Evolutionary conservation across 1,140 invertebrate species (phyloP).

Genomic region (Tetraneura akinire): DNA sequence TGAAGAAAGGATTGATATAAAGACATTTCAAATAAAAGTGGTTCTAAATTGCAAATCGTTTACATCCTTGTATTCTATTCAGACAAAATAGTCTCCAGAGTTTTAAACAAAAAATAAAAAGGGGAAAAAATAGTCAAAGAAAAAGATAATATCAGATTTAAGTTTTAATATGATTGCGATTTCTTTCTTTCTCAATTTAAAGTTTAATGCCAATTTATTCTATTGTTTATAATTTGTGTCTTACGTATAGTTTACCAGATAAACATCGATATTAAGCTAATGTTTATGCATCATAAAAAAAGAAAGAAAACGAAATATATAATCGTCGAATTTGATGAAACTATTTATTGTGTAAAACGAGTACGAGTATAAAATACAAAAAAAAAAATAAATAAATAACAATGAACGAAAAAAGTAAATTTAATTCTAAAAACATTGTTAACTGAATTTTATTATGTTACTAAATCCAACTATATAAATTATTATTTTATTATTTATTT

Average conservation of each 20-base stretch:
- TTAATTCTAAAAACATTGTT: too few species aligned
- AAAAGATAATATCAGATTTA: conserved; percentile 28
- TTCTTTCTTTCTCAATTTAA: conserved; percentile 17
- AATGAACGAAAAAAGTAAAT: too few species aligned
- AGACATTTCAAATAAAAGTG: conserved; percentile 26
- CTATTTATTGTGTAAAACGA: too few species aligned
- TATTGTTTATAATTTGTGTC: conserved; percentile 37
- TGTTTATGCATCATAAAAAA: not conserved
- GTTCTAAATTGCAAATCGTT: conserved; percentile 28
- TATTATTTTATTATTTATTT: too few species aligned
- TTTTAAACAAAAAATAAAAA: not conserved
- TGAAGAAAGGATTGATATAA: conserved; percentile 31
- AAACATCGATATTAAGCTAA: conserved; percentile 11
- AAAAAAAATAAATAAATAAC: too few species aligned
- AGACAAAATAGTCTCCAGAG: conserved; percentile 4
- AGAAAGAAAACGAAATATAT: not conserved
- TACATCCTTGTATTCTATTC: conserved; percentile 8
- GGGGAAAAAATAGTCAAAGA: conserved; percentile 2
- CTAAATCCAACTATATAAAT: too few species aligned
- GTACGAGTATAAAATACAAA: too few species aligned
- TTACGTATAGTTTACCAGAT: conserved; percentile 11
- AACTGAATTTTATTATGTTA: too few species aligned
- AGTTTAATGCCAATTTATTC: conserved; percentile 22
- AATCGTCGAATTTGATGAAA: too few species aligned
- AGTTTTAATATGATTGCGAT: conserved; percentile 27